Conservation (phyloP, 2,113 vertebrate genomes). For the Phainopepla nitens region DNA sequence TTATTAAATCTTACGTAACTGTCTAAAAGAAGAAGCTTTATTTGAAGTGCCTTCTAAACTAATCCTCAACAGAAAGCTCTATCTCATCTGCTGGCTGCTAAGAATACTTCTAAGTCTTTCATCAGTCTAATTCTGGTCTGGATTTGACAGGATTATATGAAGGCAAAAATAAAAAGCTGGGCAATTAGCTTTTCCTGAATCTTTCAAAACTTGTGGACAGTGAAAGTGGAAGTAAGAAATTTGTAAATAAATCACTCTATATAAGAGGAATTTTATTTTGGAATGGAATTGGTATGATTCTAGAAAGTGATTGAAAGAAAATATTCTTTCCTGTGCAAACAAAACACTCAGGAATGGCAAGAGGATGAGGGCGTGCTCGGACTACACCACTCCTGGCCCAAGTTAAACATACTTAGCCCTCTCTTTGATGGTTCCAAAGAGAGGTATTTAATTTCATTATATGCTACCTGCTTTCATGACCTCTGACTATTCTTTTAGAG, state of each 20-base stretch:
- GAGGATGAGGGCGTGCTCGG: background rate
- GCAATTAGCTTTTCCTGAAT: background rate
- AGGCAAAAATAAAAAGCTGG: background rate
- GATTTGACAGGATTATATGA: slow-evolving; percentile 40
- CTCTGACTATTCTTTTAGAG: background rate
- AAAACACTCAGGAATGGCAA: background rate
- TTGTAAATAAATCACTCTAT: background rate
- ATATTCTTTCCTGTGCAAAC: background rate
- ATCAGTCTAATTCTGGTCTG: slow-evolving; percentile 22
- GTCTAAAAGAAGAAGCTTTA: slow-evolving; percentile 2
- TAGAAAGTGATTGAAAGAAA: background rate
- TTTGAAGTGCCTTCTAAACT: slow-evolving; percentile 13
- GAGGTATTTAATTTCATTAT: background rate
- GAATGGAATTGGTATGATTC: background rate
- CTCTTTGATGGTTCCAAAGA: background rate
- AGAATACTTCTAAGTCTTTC: slow-evolving; percentile 44
- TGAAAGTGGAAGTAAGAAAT: background rate
- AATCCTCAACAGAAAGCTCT: slow-evolving; percentile 13
- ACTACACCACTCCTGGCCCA: background rate
- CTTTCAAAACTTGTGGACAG: background rate
- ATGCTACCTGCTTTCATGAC: background rate
- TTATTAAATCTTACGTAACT: slow-evolving; percentile 20
- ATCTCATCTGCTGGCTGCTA: slow-evolving; percentile 48
- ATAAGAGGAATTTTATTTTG: background rate
- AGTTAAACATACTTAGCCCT: background rate